Base-by-base conservation (phyloP, 2,113 vertebrate genomes). In the Probosciger aterrimus region DNA sequence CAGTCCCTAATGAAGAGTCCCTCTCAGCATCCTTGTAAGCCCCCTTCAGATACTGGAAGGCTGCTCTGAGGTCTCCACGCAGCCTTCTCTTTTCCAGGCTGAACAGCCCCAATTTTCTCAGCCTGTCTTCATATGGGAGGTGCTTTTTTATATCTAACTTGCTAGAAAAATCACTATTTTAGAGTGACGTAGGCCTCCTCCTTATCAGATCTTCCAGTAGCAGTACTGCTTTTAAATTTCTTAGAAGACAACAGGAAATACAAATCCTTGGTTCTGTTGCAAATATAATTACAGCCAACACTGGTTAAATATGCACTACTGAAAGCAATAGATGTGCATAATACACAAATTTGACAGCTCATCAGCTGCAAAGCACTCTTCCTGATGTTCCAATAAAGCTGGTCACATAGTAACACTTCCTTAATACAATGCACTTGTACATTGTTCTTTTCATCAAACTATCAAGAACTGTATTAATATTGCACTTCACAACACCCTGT, bases 171-270 rank as follows among this genome's bases (percentile, higher is more conserved):
- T 16, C 64, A 86, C 7, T 3, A 23, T 74, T 88, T 88, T n/a
- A 83, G 43, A 63, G 22, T 39, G 37, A 64, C n/a, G 53, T 31
- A 59, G 68, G 14, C 28, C n/a, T 11, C 17, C 11, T 76, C n/a
- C 59, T 90, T 82, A 83, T 55, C 75, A 88, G 37, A 95, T 71
- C 71, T 76, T 53, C 63, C 52, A 90, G 20, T 7, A 90, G 57
- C 31, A 75, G 41, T 18, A 83, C 22, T 73, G 78, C 86, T 86
- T 88, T 84, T 33, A 55, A 37, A 17, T 87, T 85, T 86, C 68
- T 86, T 68, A 78, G 75, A 93, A 90, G 33, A 87, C 49, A 88
- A 11, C 75, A 95, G 76, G 86, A 93, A 93, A 90, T 23, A 19
- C 60, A 67, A 90, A 83, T 44, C 47, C 78, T 81, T 90, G 55